Base-by-base conservation (phyloP, 1,140 invertebrate genomes). In the Conus betulinus region DNA sequence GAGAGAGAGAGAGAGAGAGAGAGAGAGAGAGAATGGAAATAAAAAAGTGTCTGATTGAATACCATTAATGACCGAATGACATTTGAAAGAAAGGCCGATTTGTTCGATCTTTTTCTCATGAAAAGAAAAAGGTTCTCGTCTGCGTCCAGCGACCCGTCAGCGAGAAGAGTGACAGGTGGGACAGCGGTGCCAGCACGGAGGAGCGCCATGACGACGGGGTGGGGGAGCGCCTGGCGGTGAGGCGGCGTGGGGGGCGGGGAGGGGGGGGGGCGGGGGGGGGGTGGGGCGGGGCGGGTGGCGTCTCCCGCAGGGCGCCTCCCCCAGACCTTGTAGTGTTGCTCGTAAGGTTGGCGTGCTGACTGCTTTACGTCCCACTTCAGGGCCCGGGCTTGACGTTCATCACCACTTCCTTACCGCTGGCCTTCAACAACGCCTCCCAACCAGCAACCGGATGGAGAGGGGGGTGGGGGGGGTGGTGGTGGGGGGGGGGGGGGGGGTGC, bases 331-430 rank as follows among this genome's bases (percentile, higher is more conserved):
- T 63, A 63, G 60, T 71, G 67, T 71, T 11, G 67, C 67, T 71
- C 67, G 67, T 71, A 71, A 71, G 67, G 67, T 71, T 71, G 67
- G 67, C 67, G 67, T 71, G 13, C 67, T 71, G 67, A 71, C 67
- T 71, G 67, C 67, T 71, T 71, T 71, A 71, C 23, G 67, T 20
- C 17, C 7, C 67, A 11, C 20, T 20, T 71, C 67, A 71, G 20
- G 67, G 67, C 67, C 23, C 17, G 20, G 67, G 67, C 15, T n/a
- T 71, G 67, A 71, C 67, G 67, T 71, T 71, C 67, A 71, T 71
- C 11, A 71, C 67, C 67, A n/a, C 67, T 71, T 20, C 23, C 67
- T 71, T 71, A 20, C 67, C 23, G 11, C 6, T 20, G 67, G 67
- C 67, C 67, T 71, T 71, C 67, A 20, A 13, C 20, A n/a, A 0